Percentiles rank a stretch among this genome's conserved stretches.
phyloP scores from a whole-genome alignment of 2,113 vertebrate species.

The Pan troglodytes region NHGRI_mPanTro3-v2.1_pri NC_072408.2:101323001-101323500 shows the following conservation, averaged over 20 bases:
- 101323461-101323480: neutral
- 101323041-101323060: neutral
- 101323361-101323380: neutral
- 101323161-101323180: neutral
- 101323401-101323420: neutral
- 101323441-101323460: neutral
- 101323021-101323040: neutral
- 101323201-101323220: too few relatives aligned
- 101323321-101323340: neutral
- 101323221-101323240: too few relatives aligned
- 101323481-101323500: neutral
- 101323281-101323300: neutral
- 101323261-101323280: slow-evolving; percentile 32
- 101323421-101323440: neutral
- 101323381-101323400: slow-evolving; percentile 3
- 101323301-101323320: neutral
- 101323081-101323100: neutral
- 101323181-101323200: too few relatives aligned
- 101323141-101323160: neutral
- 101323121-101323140: neutral
- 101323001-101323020: neutral
- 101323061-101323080: neutral
- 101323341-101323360: neutral
- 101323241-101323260: neutral
- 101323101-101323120: neutral